A percentile compares a stretch with the other conserved stretches of the same genome.
These are phyloP conservation scores for Zaprionus vittiger DNA, from an alignment of 1,140 invertebrate genomes.

Conservation along the genomic window DNA sequence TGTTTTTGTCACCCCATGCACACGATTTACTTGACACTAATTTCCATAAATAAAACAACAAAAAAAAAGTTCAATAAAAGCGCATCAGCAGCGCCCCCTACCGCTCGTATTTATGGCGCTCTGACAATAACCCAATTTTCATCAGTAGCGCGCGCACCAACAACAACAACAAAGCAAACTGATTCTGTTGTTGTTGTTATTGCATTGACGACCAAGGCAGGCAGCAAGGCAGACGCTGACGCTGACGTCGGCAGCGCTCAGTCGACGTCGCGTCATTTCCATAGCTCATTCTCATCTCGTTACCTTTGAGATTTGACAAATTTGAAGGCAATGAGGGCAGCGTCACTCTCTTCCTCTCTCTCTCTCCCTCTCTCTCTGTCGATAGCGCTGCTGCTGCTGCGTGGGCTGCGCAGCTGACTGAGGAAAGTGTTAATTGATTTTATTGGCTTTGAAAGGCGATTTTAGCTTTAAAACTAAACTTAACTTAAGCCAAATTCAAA, in stretches of 20 bases:
- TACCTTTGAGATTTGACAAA: conserved; percentile 33
- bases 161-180: conserved; percentile 44
- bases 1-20: conserved; percentile 53
- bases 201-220: conserved; percentile 49
- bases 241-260: conserved; percentile 11
- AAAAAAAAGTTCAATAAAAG: conserved; percentile 70
- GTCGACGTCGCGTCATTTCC: conserved; percentile 9
- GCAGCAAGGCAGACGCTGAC: conserved; percentile 20
- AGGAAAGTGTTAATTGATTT: conserved; percentile 80
- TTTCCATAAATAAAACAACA: conserved; percentile 81
- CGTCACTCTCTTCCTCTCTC: background rate
- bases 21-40: conserved; percentile 83
- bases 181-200: conserved; percentile 3
- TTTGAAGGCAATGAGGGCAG: conserved; percentile 25
- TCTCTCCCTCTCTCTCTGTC: background rate
- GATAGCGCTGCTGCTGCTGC: conserved; percentile 20
- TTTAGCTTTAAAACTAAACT: conserved; percentile 19
- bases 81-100: conserved; percentile 14
- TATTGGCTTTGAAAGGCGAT: conserved; percentile 47
- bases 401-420: conserved; percentile 41
- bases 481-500: conserved; percentile 22
- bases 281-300: conserved; percentile 24
- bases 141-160: conserved; percentile 49
- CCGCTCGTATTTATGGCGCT: conserved; percentile 43
- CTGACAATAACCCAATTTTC: conserved; percentile 82